Conservation (phyloP, 2,888 invertebrate species). For the Scaeva pyrastri region DNA sequence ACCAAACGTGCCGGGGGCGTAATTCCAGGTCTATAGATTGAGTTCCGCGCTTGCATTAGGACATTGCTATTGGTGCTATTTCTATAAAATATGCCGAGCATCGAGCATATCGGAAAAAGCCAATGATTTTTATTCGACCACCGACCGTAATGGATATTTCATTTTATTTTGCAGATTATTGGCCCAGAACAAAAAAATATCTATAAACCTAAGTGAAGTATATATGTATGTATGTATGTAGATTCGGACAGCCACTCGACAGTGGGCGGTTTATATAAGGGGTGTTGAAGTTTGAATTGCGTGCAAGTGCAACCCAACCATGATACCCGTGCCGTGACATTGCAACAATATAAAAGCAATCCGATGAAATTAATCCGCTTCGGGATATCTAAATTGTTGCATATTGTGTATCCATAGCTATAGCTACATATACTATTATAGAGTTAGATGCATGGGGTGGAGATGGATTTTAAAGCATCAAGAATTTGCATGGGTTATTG, state of each 20-base stretch:
- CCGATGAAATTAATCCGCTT: conserved; percentile 57
- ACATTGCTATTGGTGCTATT: conserved; percentile 12
- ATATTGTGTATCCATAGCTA: background rate
- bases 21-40: conserved; percentile 22
- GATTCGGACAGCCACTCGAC: background rate
- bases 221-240: too few relatives aligned
- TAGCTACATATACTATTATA: too few relatives aligned
- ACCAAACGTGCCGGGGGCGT: conserved; percentile 44
- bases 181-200: conserved; percentile 17
- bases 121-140: conserved; percentile 52
- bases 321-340: conserved; percentile 32
- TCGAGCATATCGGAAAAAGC: conserved; percentile 52
- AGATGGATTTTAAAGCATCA: conserved; percentile 33
- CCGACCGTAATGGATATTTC: conserved; percentile 63
- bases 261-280: background rate
- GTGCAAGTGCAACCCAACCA: too few relatives aligned
- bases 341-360: conserved; percentile 41
- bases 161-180: conserved; percentile 50
- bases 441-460: background rate
- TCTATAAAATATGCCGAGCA: conserved; percentile 59
- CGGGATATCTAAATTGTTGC: conserved; percentile 52
- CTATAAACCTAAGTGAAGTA: too few relatives aligned
- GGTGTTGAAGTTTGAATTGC: background rate
- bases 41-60: conserved; percentile 44
- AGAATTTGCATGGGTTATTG: conserved; percentile 55